Evolutionary conservation across 2,797 vertebrate genomes (phyloP).

Genomic region (Scleropages formosus): DNA sequence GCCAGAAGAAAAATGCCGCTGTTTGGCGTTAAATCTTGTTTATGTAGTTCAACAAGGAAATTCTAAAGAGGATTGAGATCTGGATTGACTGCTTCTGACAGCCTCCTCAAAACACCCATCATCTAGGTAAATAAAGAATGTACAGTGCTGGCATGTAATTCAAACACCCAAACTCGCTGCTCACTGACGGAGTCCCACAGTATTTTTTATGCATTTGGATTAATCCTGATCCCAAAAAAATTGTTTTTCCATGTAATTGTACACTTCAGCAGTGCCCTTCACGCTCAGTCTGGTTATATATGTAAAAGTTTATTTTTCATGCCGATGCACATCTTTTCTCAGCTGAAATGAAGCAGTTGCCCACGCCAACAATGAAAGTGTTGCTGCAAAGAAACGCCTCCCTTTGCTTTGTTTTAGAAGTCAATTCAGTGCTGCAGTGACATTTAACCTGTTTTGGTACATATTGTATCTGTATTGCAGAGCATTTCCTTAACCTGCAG

Average conservation of each 20-base stretch:
- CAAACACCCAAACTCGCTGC: conserved; percentile 1
- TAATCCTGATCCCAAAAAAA: background rate
- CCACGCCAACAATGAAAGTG: conserved; percentile 1
- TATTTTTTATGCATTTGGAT: conserved; percentile 1
- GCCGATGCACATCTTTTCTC: background rate
- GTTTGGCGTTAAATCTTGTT: conserved; percentile 11
- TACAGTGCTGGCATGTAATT: conserved; percentile 10
- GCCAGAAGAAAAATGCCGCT: background rate
- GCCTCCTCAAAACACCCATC: background rate
- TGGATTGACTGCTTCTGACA: background rate
- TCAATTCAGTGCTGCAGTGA: background rate
- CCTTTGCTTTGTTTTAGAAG: background rate
- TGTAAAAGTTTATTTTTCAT: background rate
- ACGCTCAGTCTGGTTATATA: background rate
- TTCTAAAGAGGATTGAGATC: background rate
- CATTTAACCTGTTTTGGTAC: background rate
- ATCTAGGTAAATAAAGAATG: conserved; percentile 15
- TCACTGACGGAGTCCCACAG: conserved; percentile 1
- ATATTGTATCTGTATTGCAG: background rate
- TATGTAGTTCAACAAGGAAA: conserved; percentile 1
- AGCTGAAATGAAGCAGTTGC: conserved; percentile 5
- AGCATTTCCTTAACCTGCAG: background rate
- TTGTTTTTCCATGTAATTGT: background rate
- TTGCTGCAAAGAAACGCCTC: background rate
- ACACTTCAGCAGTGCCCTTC: background rate